phyloP scores from a whole-genome alignment of 2,113 vertebrate genomes.

The Nannobrachium achirus region DNA sequence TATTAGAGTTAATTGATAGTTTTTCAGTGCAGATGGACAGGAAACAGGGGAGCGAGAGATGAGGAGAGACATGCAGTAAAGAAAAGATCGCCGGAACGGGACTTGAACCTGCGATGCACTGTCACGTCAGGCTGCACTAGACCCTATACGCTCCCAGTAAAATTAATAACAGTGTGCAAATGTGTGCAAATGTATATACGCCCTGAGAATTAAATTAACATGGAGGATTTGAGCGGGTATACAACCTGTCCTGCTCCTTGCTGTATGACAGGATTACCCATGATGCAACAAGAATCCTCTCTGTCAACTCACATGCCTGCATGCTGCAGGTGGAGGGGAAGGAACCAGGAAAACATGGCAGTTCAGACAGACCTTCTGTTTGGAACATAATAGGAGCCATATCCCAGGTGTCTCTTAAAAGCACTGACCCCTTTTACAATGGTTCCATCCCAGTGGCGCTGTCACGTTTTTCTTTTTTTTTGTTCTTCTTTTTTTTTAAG shows the following conservation, averaged over 20 bases:
- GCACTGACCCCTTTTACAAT: conserved; percentile 1
- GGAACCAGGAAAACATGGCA: conserved; percentile 28
- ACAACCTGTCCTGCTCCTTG: conserved; percentile 13
- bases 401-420: conserved; percentile 44
- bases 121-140: too few species aligned
- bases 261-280: conserved; percentile 43
- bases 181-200: background rate
- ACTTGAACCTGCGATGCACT: too few species aligned
- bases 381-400: conserved; percentile 35
- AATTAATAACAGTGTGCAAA: background rate
- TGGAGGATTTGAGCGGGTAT: background rate
- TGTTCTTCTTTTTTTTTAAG: conserved; percentile 15
- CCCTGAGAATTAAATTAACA: too few species aligned
- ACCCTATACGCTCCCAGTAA: too few species aligned
- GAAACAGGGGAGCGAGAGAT: too few species aligned
- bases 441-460: conserved; percentile 6
- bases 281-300: conserved; percentile 19
- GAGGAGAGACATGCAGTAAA: too few species aligned
- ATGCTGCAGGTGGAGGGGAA: conserved; percentile 41
- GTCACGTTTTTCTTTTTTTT: background rate
- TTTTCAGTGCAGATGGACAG: too few species aligned
- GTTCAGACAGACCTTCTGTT: conserved; percentile 19
- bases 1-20: too few species aligned
- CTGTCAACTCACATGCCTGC: conserved; percentile 38
- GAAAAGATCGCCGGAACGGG: too few species aligned